Evolutionary conservation across 2,113 vertebrate genomes (phyloP), one percentile per base, ranked within the genome.

Genomic region (Tor tambroides): DNA sequence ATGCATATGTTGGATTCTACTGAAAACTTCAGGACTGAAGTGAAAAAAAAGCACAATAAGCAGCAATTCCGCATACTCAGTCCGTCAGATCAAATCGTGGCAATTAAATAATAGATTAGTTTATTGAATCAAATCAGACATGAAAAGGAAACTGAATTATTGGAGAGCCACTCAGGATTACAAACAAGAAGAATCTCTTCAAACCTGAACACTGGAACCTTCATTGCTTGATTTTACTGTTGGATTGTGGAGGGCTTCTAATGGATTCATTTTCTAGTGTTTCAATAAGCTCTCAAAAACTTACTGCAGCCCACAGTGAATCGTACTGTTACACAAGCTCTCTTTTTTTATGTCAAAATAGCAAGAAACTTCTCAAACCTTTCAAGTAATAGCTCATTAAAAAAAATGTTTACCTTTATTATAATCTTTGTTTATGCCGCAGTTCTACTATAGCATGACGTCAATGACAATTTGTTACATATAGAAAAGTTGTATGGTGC

Each of bases 211-310:
- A 89, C 80, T 90, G 89, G 88, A 89, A 90, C 88, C 91, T 87
- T 90, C 87, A 72, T 92, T 85, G 87, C 87, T 93, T 91, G 89
- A 90, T 89, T 90, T 82, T 23, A 83, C 80, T 90, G 86, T 78
- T 61, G 87, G 88, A 91, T 93, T 85, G 87, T 76, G 71, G 86
- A 91, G 88, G 92, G 91, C 92, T 88, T 87, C 85, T 90, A 91
- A 90, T 91, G 88, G 89, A 92, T 92, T 92, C 85, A 91, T 92
- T 92, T 93, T 85, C 87, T 84, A 43, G 4, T 87, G 89, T 95
- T 90, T 91, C 91, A 93, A 93, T 95, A 92, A 94, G 91, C 88
- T 90, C 92, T 91, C 5, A 17, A 86, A 92, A 91, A 89, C 91
- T 91, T 84, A 67, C 38, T 23, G 43, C 65, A 86, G 89, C 92